Base-by-base conservation (phyloP, 2,113 vertebrate genomes). In the Tympanuchus pallidicinctus region DNA sequence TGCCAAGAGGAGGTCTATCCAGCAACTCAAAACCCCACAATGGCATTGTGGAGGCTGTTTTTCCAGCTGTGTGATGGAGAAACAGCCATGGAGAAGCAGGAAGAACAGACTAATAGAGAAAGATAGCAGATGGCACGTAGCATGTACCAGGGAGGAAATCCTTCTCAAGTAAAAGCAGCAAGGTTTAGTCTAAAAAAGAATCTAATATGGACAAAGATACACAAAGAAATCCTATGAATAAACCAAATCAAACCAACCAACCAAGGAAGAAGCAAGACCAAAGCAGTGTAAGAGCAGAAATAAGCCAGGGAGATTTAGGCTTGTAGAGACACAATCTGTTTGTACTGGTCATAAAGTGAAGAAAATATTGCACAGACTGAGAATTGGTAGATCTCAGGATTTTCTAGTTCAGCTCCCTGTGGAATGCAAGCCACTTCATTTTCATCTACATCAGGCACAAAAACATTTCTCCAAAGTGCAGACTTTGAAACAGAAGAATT, bases 401-500 rank as follows among this genome's bases (percentile, higher is more conserved):
- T 67, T 86, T 92, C 59, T 72, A 73, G 63, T 78, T 25, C 30
- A 90, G 40, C 30, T 88, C 42, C 27, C 69, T 34, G 45, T 43
- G 64, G 38, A 18, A 81, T 74, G 81, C 24, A 75, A 87, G 54
- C 79, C 67, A 91, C 40, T 94, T 89, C 34, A 69, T 88, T 78
- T 43, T 77, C 86, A 28, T 64, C 19, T 75, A 72, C 48, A 22
- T 40, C 25, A 69, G 30, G 36, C 84, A 92, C 22, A 93, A 75
- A 89, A n/a, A 30, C 67, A 76, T 18, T 52, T 59, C 20, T 92
- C 48, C 47, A 90, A 78, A 88, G 45, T 17, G 74, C 6, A 82
- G 45, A 32, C 59, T 83, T 86, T 70, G 30, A 32, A 87, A 88
- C 11, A 82, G 47, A 28, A 85, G 3, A 15, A 79, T 54, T 83